Conservation (phyloP, 37 sponge, comb jelly and placozoan species). For the Cliona cf. orientalis region DNA sequence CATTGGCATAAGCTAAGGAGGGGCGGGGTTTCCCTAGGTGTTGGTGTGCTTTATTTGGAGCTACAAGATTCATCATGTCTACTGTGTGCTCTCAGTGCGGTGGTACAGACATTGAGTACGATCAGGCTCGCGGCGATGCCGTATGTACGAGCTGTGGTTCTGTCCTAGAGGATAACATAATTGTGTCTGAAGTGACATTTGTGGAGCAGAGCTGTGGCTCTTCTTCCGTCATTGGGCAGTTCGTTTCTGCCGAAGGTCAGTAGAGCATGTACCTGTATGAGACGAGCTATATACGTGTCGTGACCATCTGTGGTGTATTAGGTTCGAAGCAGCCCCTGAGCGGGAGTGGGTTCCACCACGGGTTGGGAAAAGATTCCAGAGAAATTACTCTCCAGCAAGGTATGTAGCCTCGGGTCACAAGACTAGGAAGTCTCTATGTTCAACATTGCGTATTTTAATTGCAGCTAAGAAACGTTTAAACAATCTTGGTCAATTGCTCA, state of each 20-base stretch:
- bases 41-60: no score
- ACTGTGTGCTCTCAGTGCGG: conserved; percentile 90
- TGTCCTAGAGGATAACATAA: conserved; percentile 96
- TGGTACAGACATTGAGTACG: conserved; percentile 91
- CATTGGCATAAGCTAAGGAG: no score
- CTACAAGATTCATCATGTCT: conserved; percentile 77
- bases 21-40: no score
- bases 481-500: conserved; percentile 78
- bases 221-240: conserved; percentile 88
- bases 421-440: not conserved
- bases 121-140: conserved; percentile 91
- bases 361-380: conserved; percentile 77
- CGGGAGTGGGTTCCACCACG: conserved; percentile 70
- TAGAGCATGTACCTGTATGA: not conserved
- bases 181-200: conserved; percentile 91
- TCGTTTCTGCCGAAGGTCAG: conserved; percentile 89
- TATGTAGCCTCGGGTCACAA: not conserved
- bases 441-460: not conserved
- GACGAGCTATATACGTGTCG: not conserved
- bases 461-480: conserved; percentile 81
- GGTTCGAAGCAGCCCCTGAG: conserved; percentile 46
- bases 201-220: conserved; percentile 88
- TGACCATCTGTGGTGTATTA: not conserved
- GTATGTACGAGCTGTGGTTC: conserved; percentile 96
- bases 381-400: conserved; percentile 87